These are phyloP conservation scores for Frankliniella fusca DNA, from an alignment of 2,888 invertebrate species.

Conservation along the genomic window DNA sequence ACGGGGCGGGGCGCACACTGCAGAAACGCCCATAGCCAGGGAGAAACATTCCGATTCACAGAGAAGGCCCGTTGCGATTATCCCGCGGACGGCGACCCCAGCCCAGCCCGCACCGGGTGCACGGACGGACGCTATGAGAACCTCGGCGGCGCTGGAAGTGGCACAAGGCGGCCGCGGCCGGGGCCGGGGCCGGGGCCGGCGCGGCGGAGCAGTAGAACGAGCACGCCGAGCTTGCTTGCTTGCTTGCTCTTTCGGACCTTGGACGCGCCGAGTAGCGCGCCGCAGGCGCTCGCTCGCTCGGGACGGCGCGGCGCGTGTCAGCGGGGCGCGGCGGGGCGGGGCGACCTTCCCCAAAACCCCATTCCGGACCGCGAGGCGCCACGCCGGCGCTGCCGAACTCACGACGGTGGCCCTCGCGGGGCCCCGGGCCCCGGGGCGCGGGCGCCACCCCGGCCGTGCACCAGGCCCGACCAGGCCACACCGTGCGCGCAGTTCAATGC, in stretches of 20 bases:
- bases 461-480: not conserved
- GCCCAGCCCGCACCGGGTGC: no score
- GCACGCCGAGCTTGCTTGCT: no score
- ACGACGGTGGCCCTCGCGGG: no score
- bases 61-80: no score
- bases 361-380: not conserved
- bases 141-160: not conserved
- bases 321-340: not conserved
- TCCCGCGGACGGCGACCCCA: no score
- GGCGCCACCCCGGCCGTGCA: not conserved
- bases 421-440: no score
- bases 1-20: no score
- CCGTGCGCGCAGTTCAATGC: not conserved
- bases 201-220: no score
- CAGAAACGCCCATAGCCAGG: no score
- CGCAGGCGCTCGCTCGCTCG: not conserved
- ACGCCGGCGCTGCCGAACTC: no score
- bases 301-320: not conserved
- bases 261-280: not conserved
- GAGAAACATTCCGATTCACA: no score
- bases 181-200: not conserved
- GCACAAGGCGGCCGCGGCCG: not conserved
- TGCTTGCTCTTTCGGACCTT: slow-evolving; percentile 1
- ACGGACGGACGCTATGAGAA: not conserved
- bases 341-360: slow-evolving; percentile 10